Base-by-base conservation (phyloP, 2,888 invertebrate species). In the Perizoma flavofasciatum region DNA sequence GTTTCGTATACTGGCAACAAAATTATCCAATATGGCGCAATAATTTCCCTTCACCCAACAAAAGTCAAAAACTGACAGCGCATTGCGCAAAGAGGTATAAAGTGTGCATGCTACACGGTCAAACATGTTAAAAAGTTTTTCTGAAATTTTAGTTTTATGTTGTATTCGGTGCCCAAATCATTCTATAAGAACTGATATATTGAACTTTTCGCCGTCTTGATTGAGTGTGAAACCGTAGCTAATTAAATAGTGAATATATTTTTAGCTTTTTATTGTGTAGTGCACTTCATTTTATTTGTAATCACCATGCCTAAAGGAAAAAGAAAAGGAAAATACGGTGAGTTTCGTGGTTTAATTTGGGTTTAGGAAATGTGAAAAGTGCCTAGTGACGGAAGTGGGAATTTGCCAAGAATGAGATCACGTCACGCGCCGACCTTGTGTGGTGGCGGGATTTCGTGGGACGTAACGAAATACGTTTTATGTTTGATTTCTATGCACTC, bases 141-240 rank as follows among this genome's bases (percentile, higher is more conserved):
- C 92, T 92, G 93, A 92, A 92, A 93, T 94, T 93, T 94, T 93
- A 92, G 93, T 93, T 93, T 93, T 93, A 93, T 94, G 94, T 94
- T 94, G 93, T 93, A 95, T 95, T 94, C 93, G 93, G 94, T 94
- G 94, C 89, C 90, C 92, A 91, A 94, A 93, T 93, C 93, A 93
- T 93, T 93, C 93, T 92, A 94, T 93, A 93, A 94, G 93, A 94
- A 94, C 94, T 93, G 93, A 92, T 93, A 94, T 94, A 94, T 90
- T 93, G 83, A 95, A 95, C 94, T 94, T 94, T 95, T 94, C 94
- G 93, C 95, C 95, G 86, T 96, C 95, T 95, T 96, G 96, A 96
- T 96, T 93, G 92, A 87, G 91, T 89, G 89, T 78, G 80, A 86
- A 49, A 83, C 76, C 74, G 71, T 91, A 91, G 90, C 75, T 66